Conservation (phyloP, 2,888 invertebrate genomes). For the Nipponacmea schrenckii region DNA sequence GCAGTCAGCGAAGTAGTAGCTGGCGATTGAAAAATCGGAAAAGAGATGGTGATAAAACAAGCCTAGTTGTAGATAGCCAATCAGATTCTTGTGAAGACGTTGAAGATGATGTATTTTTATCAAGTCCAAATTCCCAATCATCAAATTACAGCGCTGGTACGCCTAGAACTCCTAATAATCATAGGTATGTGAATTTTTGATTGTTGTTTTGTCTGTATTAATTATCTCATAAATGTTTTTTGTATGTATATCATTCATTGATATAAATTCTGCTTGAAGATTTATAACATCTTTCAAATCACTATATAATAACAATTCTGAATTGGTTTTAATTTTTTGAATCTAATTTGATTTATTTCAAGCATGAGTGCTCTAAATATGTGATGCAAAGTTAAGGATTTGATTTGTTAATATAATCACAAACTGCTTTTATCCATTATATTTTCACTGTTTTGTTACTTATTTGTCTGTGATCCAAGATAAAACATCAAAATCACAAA, state of each 20-base stretch:
- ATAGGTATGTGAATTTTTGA: conserved; percentile 37
- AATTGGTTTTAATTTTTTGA: neutral
- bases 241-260: no score
- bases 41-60: conserved; percentile 61
- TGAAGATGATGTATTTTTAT: conserved; percentile 62
- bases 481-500: no score
- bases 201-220: no score
- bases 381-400: neutral
- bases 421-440: neutral
- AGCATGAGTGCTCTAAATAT: neutral
- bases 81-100: conserved; percentile 71
- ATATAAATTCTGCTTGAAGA: no score
- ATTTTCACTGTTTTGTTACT: neutral
- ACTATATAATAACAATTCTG: no score
- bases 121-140: conserved; percentile 35
- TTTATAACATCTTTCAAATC: no score
- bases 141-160: conserved; percentile 40
- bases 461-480: no score
- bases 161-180: conserved; percentile 43
- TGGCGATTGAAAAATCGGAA: conserved; percentile 57
- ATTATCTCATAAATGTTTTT: no score
- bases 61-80: conserved; percentile 60
- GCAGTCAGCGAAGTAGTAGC: conserved; percentile 60
- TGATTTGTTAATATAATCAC: conserved; percentile 4
- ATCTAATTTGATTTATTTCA: no score